These are phyloP conservation scores for Morinoia aosen DNA, from an alignment of 2,888 invertebrate genomes.

Conservation along the genomic window DNA sequence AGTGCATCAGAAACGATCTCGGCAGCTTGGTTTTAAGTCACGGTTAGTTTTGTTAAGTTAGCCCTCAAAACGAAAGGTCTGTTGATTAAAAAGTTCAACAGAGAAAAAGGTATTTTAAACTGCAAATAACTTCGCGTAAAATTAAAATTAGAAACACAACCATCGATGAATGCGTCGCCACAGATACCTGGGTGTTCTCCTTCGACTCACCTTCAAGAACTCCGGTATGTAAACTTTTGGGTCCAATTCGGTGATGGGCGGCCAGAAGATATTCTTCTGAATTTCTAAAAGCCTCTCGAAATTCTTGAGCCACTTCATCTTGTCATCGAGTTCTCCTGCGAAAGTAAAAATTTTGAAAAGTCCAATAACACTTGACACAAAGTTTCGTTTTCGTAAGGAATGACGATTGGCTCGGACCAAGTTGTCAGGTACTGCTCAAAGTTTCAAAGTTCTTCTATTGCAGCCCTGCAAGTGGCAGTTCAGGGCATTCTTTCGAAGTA, in stretches of 20 bases:
- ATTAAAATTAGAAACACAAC: not conserved
- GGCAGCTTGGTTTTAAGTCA: not conserved
- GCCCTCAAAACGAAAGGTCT: too few species aligned
- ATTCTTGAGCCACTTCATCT: slow-evolving; percentile 79
- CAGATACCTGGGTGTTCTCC: not conserved
- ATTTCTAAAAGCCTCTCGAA: slow-evolving; percentile 78
- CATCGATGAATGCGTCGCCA: not conserved
- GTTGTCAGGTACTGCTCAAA: not conserved
- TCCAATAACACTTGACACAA: not conserved
- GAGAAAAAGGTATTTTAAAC: not conserved
- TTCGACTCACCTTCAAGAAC: slow-evolving; percentile 67
- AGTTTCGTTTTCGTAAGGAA: not conserved
- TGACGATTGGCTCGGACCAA: not conserved
- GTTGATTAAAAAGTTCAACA: not conserved
- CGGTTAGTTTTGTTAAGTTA: too few species aligned
- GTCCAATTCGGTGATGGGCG: slow-evolving; percentile 76
- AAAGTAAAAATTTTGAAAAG: slow-evolving; percentile 25
- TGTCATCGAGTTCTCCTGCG: slow-evolving; percentile 77
- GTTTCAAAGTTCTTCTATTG: not conserved
- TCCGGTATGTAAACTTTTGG: slow-evolving; percentile 76
- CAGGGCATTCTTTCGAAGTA: not conserved
- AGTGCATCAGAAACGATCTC: not conserved
- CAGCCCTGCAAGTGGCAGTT: not conserved
- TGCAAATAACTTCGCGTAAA: not conserved
- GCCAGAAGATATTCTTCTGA: slow-evolving; percentile 78